Percentiles rank a stretch among this genome's conserved stretches.
These are phyloP conservation scores for Ctenoplectra terminalis DNA, from an alignment of 1,140 invertebrate species.

Conservation along the genomic window DNA sequence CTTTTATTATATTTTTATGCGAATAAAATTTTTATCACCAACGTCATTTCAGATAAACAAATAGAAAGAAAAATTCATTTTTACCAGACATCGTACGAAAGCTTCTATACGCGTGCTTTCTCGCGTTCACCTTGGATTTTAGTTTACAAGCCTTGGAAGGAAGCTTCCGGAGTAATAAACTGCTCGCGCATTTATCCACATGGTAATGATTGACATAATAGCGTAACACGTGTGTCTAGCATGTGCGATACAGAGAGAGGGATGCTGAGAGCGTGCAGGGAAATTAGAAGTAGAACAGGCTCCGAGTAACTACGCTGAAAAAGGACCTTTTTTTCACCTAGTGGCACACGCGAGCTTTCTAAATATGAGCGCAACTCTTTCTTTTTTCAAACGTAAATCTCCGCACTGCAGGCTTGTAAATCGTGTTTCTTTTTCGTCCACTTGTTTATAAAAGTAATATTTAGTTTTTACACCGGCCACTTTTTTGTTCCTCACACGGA, in stretches of 20 bases:
- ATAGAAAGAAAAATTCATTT: neutral
- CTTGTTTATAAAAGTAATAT: neutral
- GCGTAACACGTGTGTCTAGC: constrained; percentile 69
- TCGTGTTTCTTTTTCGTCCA: neutral
- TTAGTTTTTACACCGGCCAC: too few relatives aligned
- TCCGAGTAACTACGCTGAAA: constrained; percentile 13
- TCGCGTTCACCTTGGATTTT: neutral
- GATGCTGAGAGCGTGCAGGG: constrained; percentile 12
- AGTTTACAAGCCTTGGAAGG: neutral
- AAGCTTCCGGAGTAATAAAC: constrained; percentile 14
- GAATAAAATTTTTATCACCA: too few relatives aligned
- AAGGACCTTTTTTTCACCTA: constrained; percentile 17
- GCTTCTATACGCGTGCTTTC: neutral
- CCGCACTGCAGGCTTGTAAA: neutral
- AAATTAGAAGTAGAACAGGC: constrained; percentile 29
- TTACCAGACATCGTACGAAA: too few relatives aligned
- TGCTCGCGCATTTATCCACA: constrained; percentile 61
- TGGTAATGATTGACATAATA: constrained; percentile 74
- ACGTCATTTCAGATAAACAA: neutral
- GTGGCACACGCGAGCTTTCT: neutral
- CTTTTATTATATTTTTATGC: too few relatives aligned
- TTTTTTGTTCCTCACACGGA: too few relatives aligned
- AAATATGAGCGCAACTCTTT: neutral
- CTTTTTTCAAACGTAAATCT: neutral
- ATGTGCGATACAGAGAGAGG: constrained; percentile 43